Evolutionary conservation across 2,888 invertebrate genomes (phyloP).

Genomic region (Branchinecta sandiegonensis): DNA sequence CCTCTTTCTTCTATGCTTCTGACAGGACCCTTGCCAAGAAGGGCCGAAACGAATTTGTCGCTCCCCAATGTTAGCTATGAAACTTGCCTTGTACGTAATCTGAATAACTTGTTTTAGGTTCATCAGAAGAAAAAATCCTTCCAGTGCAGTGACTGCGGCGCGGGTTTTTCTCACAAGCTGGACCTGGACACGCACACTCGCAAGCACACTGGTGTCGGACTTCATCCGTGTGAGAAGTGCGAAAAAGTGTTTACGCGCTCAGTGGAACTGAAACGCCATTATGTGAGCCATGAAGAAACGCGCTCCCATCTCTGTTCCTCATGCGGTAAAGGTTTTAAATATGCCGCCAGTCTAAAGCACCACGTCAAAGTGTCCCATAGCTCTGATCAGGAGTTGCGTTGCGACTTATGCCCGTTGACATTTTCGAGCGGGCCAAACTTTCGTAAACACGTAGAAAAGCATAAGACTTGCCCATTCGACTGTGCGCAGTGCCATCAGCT

Average conservation of each 20-base stretch:
- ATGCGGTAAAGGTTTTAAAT: slow-evolving; percentile 13
- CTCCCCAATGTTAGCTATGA: no score
- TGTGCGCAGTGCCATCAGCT: background rate
- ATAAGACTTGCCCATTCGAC: background rate
- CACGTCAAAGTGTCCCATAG: slow-evolving; percentile 2
- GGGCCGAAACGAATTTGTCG: no score
- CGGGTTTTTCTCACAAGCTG: background rate
- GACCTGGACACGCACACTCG: background rate
- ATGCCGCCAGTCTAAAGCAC: background rate
- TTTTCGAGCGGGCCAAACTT: background rate
- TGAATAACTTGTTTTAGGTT: background rate
- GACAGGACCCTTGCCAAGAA: no score
- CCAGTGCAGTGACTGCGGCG: background rate
- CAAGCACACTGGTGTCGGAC: slow-evolving; percentile 2
- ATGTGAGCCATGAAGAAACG: background rate
- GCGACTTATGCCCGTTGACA: background rate
- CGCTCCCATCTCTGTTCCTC: background rate
- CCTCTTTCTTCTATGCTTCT: no score
- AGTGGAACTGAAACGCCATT: background rate
- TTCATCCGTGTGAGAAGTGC: slow-evolving; percentile 1
- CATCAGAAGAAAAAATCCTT: background rate
- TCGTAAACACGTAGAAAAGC: background rate
- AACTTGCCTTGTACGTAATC: no score
- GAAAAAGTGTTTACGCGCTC: slow-evolving; percentile 3
- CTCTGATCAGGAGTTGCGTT: background rate